phyloP scores from a whole-genome alignment of 2,888 invertebrate species.

The Deroplatys truncata region DNA sequence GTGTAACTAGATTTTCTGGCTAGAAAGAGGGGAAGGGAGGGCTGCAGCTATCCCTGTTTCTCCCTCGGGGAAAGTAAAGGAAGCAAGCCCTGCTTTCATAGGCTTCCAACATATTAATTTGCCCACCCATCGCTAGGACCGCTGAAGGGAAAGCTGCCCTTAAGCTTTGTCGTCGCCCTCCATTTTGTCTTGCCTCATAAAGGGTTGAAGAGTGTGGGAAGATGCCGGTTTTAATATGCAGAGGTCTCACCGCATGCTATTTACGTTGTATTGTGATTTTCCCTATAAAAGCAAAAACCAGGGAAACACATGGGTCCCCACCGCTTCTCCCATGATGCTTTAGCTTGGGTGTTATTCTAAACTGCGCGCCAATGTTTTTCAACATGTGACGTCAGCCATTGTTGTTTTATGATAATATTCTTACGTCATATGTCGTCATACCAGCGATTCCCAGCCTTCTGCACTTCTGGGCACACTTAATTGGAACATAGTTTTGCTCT shows the following conservation, averaged over 20 bases:
- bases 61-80: slow-evolving; percentile 14
- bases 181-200: not conserved
- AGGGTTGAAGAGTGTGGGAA: not conserved
- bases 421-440: not conserved
- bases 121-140: slow-evolving; percentile 8
- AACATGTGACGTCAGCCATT: not conserved
- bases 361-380: not conserved
- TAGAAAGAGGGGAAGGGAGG: not conserved
- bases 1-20: slow-evolving; percentile 14
- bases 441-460: not conserved
- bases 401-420: not conserved
- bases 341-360: not conserved
- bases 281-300: not conserved
- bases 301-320: not conserved
- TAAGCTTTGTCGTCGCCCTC: slow-evolving; percentile 5
- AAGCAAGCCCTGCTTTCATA: not conserved
- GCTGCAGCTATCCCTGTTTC: not conserved
- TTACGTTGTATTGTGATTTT: not conserved
- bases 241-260: not conserved
- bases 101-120: slow-evolving; percentile 16
- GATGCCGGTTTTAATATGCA: slow-evolving; percentile 15
- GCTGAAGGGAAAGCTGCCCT: slow-evolving; percentile 8
- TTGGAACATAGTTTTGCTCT: not conserved
- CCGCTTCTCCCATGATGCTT: not conserved
- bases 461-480: not conserved